Evolutionary conservation across 1,140 invertebrate species (phyloP).

Genomic region (Papilio polytes): DNA sequence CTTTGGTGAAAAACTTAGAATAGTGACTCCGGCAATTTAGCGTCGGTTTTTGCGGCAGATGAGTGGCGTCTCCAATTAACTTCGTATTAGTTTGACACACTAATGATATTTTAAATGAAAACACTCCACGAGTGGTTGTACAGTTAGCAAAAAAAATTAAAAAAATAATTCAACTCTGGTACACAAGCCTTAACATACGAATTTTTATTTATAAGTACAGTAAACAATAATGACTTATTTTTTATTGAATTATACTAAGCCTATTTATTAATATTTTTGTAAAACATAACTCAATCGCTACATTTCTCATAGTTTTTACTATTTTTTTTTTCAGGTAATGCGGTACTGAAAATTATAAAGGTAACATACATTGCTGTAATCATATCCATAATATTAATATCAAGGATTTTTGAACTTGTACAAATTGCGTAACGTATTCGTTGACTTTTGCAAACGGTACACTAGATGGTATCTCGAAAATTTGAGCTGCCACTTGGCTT

Average conservation of each 20-base stretch:
- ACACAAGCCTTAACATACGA: too few relatives aligned
- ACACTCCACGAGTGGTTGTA: constrained; percentile 41
- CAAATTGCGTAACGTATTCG: not conserved
- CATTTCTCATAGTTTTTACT: not conserved
- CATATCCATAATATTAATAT: too few relatives aligned
- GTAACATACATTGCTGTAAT: not conserved
- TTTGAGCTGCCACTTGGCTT: constrained; percentile 41
- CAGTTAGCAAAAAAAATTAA: constrained; percentile 39
- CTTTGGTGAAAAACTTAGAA: constrained; percentile 23
- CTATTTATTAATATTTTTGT: too few relatives aligned
- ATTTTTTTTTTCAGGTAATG: not conserved
- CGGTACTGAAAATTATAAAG: not conserved
- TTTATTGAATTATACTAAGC: too few relatives aligned
- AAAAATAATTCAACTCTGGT: not conserved
- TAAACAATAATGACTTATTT: too few relatives aligned
- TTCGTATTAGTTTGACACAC: constrained; percentile 53
- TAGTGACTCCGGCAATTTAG: constrained; percentile 33
- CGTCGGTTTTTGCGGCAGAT: constrained; percentile 40
- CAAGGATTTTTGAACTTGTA: not conserved
- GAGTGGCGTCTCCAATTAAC: constrained; percentile 57
- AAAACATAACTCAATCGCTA: not conserved
- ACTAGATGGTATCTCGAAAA: constrained; percentile 43
- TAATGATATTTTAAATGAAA: constrained; percentile 61
- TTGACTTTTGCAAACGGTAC: constrained; percentile 40
- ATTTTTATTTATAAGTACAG: too few relatives aligned